Percentiles rank a stretch among this genome's conserved stretches.
These are phyloP conservation scores for Tenthredo amoena DNA, from an alignment of 2,888 invertebrate species.

Conservation along the genomic window DNA sequence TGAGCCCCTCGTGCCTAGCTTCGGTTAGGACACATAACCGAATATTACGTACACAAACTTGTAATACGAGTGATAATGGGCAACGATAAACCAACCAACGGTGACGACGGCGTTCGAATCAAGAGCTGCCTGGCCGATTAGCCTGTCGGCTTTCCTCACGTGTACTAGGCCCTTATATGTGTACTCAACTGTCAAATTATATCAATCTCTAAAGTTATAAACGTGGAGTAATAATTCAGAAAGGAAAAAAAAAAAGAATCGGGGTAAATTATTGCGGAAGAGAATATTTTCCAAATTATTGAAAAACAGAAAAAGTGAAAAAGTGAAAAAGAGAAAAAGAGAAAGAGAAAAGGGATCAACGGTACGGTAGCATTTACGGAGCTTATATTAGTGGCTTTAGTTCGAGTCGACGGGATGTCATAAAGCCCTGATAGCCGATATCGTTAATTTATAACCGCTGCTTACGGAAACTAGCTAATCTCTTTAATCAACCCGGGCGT, in stretches of 20 bases:
- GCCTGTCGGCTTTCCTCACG: neutral
- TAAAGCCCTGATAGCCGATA: conserved; percentile 53
- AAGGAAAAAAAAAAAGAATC: neutral
- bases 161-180: conserved; percentile 1
- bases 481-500: conserved; percentile 50
- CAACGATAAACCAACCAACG: conserved; percentile 22
- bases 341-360: neutral
- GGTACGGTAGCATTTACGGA: neutral
- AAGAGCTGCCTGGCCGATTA: conserved; percentile 29
- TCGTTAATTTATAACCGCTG: conserved; percentile 53
- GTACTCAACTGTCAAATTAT: conserved; percentile 37
- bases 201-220: neutral
- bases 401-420: conserved; percentile 22
- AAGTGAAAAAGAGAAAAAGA: neutral
- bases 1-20: neutral
- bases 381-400: conserved; percentile 26
- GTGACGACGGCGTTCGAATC: conserved; percentile 22
- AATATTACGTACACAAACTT: conserved; percentile 45
- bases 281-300: neutral
- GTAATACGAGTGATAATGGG: conserved; percentile 45
- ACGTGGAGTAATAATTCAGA: neutral
- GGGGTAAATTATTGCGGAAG: neutral
- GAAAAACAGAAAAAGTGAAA: neutral
- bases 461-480: conserved; percentile 52
- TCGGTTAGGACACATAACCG: neutral